Base-by-base conservation (phyloP, 1,140 invertebrate genomes). In the Drosophila parvula region DNA sequence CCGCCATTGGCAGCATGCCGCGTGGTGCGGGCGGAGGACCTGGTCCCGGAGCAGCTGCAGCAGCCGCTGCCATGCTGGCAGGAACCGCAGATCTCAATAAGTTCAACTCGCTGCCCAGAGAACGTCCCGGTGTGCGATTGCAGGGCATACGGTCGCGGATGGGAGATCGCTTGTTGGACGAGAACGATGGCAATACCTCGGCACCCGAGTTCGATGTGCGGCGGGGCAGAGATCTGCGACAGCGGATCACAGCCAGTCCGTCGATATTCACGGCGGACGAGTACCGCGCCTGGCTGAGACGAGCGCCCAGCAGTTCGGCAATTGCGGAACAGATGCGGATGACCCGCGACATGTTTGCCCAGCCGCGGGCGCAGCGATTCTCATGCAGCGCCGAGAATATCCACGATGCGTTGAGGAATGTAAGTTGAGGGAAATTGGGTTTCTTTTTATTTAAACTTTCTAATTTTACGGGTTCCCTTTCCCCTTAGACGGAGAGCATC, bases 311-410 rank as follows among this genome's bases (percentile, higher is more conserved):
- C 44, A 98, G 97, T 30, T 97, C 96, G 69, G 97, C 97, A 47
- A 96, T 98, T 77, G 98, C 98, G 91, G 97, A 98, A 88, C 96
- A 97, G 82, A 95, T 98, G 79, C 94, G 96, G 70, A 94, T 96
- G 68, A 95, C 95, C 6, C 93, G 95, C 55, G 95, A 95, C 79
- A 93, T 94, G 43, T 90, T 95, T 38, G 94, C 94, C 78, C 93
- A 94, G 79, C 94, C 95, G 73, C 93, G 95, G 82, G 94, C 95
- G 32, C 95, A 95, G 18, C 94, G 96, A 92, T 97, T 96, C 92
- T 98, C 95, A 59, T 97, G 96, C 92, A 97, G 96, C 82, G 97
- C 97, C 16, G 97, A 98, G 93, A 98, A 98, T 93, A 96, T 98
- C 67, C 96, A 96, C 59, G 95, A 96, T 80, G 96, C 96, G 30